These are phyloP conservation scores for Lasioglossum villosulum DNA, from an alignment of 2,888 invertebrate genomes.

Conservation along the genomic window DNA sequence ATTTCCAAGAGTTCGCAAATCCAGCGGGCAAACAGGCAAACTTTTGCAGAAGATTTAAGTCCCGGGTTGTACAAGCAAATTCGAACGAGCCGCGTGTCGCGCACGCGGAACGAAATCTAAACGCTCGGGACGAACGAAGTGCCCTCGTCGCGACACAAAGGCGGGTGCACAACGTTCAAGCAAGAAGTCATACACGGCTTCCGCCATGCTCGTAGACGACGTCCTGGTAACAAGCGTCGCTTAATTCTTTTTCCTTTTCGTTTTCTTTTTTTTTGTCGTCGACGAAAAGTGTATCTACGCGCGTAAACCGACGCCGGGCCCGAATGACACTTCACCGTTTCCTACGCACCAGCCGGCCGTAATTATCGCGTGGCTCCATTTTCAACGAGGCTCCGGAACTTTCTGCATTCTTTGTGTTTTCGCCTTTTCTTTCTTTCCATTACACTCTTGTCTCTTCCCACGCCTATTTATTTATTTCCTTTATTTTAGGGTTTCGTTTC, in stretches of 20 bases:
- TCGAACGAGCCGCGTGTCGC: conserved; percentile 4
- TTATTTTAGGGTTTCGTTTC: not conserved
- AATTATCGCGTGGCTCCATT: conserved; percentile 51
- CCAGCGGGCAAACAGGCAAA: conserved; percentile 19
- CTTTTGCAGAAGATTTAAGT: conserved; percentile 9
- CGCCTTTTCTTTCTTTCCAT: not conserved
- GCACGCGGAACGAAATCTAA: not conserved
- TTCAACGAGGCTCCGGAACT: conserved; percentile 32
- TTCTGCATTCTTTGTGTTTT: not conserved
- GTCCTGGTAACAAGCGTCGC: conserved; percentile 9
- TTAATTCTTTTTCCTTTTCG: conserved; percentile 7
- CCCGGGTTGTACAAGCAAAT: not conserved
- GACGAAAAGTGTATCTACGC: conserved; percentile 34
- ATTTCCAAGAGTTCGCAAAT: conserved; percentile 2
- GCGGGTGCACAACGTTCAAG: not conserved
- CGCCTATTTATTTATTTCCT: not conserved
- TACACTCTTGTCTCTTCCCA: not conserved
- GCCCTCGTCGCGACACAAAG: conserved; percentile 28
- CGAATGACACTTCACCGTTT: conserved; percentile 40
- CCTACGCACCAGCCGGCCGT: conserved; percentile 44
- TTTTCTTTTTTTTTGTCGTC: not conserved
- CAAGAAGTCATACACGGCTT: not conserved
- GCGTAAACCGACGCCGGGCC: conserved; percentile 29
- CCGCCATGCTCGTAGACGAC: not conserved
- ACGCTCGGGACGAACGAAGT: conserved; percentile 19